phyloP scores from a whole-genome alignment of 2,888 invertebrate species.

The Lasioglossum villosulum region DNA sequence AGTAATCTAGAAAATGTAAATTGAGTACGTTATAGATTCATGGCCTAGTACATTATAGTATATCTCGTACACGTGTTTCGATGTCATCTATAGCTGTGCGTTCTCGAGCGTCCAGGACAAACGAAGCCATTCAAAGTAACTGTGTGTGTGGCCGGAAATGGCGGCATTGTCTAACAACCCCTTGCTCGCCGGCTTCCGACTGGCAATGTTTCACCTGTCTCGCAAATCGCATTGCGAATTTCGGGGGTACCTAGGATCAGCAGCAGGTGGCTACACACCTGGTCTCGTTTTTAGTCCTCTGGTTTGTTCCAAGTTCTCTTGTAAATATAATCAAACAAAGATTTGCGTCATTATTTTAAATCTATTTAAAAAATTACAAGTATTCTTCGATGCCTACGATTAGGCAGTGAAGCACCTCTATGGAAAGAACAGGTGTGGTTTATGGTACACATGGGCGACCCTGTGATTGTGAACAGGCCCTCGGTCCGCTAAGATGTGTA shows the following conservation, averaged over 20 bases:
- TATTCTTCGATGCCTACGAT: too few species aligned
- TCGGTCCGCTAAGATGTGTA: too few species aligned
- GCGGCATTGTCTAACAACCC: conserved; percentile 73
- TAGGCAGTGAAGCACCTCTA: too few species aligned
- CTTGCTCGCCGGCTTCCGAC: conserved; percentile 71
- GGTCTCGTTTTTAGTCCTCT: conserved; percentile 56
- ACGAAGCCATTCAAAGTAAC: conserved; percentile 47
- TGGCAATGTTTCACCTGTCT: conserved; percentile 78
- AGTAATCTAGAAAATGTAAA: not conserved
- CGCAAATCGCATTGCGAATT: conserved; percentile 75
- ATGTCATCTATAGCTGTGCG: not conserved
- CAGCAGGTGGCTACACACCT: conserved; percentile 81
- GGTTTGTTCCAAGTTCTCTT: too few species aligned
- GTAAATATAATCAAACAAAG: too few species aligned
- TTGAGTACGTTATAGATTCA: not conserved
- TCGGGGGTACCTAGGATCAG: conserved; percentile 63
- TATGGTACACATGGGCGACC: too few species aligned
- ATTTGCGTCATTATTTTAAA: too few species aligned
- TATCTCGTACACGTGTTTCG: not conserved
- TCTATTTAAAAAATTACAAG: too few species aligned
- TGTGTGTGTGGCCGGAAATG: conserved; percentile 60
- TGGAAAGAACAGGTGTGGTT: too few species aligned
- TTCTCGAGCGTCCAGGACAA: conserved; percentile 19
- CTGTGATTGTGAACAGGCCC: too few species aligned
- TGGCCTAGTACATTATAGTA: not conserved